A percentile compares a stretch with the other conserved stretches of the same genome.
Conservation (phyloP, 2,888 invertebrate genomes). For the Homarus gammarus region DNA sequence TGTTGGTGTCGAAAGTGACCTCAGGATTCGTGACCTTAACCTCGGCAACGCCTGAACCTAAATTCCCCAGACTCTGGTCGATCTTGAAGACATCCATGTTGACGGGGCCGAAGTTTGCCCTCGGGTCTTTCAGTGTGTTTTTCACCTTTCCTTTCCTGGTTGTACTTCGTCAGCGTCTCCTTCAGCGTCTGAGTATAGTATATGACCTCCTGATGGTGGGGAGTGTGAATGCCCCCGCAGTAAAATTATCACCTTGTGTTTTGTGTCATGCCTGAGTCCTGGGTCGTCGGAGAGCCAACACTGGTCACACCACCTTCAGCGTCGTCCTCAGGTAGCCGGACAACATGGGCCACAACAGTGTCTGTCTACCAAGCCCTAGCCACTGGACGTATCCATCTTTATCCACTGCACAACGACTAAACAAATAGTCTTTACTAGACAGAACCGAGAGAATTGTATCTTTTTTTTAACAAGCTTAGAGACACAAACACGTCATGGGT, state of each 20-base stretch:
- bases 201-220: neutral
- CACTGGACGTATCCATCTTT: slow-evolving; percentile 13
- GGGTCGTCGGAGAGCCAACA: neutral
- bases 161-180: neutral
- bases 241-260: neutral
- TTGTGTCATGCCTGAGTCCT: slow-evolving; percentile 14
- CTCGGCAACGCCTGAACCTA: slow-evolving; percentile 82
- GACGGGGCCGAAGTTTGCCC: neutral
- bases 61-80: slow-evolving; percentile 84
- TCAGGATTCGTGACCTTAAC: slow-evolving; percentile 83
- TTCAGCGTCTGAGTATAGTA: neutral
- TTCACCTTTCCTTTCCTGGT: too few species aligned
- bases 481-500: neutral
- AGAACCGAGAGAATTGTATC: neutral
- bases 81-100: slow-evolving; percentile 87
- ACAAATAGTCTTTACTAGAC: neutral
- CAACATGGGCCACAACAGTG: neutral
- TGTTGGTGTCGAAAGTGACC: slow-evolving; percentile 87
- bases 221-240: neutral
- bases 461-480: neutral
- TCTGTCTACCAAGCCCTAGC: neutral
- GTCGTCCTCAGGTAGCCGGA: neutral
- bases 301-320: neutral
- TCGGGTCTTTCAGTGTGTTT: neutral
- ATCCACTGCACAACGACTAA: neutral